Conservation (phyloP, 2,113 vertebrate species). For the Phodopus roborovskii region DNA sequence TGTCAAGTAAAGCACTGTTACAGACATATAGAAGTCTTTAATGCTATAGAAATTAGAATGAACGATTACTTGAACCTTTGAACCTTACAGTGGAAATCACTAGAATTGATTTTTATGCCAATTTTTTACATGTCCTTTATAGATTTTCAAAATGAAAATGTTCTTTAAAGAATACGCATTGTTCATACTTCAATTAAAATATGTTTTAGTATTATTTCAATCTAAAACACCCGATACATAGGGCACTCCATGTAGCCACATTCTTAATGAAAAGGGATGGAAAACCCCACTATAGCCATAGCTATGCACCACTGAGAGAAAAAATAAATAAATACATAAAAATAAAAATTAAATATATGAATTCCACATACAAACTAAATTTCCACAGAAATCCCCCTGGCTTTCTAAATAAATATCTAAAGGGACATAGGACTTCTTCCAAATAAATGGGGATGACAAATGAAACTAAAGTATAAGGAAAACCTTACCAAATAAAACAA, state of each 20-base stretch:
- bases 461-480: conserved; percentile 10
- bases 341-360: conserved; percentile 53
- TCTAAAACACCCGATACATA: conserved; percentile 36
- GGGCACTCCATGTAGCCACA: background rate
- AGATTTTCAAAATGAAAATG: background rate
- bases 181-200: conserved; percentile 35
- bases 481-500: background rate
- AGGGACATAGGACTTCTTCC: conserved; percentile 17
- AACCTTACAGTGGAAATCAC: conserved; percentile 39
- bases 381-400: conserved; percentile 28
- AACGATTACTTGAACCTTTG: conserved; percentile 6
- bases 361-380: conserved; percentile 46
- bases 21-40: conserved; percentile 5
- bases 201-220: background rate
- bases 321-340: conserved; percentile 24
- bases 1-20: background rate
- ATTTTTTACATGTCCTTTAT: conserved; percentile 14
- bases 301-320: background rate
- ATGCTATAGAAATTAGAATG: background rate
- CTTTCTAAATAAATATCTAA: conserved; percentile 53
- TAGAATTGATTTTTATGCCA: conserved; percentile 21
- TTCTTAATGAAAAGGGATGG: background rate
- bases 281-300: background rate
- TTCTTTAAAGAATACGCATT: background rate
- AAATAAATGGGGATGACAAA: background rate